Conservation (phyloP, 1,140 invertebrate species). For the Diachasmimorpha longicaudata region DNA sequence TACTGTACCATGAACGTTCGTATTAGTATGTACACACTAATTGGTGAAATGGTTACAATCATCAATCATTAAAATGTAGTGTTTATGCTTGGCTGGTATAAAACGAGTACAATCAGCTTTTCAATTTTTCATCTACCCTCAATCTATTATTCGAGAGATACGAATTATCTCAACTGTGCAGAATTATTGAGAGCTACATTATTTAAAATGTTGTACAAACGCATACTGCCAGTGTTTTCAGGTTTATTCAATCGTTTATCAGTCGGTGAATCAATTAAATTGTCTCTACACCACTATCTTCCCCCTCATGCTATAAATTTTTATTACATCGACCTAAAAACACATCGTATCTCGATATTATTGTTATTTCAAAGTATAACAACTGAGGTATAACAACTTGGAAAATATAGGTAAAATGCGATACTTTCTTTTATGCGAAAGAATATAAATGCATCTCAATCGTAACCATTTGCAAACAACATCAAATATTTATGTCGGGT, state of each 20-base stretch:
- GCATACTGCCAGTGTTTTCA: too few species aligned
- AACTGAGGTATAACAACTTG: background rate
- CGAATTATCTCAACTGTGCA: background rate
- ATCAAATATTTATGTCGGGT: background rate
- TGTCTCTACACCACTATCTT: background rate
- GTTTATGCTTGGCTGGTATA: background rate
- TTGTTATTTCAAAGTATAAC: background rate
- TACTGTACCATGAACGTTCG: background rate
- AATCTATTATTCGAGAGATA: background rate
- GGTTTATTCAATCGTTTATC: background rate
- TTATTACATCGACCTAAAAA: background rate
- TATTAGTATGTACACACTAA: background rate
- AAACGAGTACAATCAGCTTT: background rate
- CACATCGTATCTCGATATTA: background rate
- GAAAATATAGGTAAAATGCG: background rate
- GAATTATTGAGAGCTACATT: too few species aligned
- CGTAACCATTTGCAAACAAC: background rate
- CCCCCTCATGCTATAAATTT: background rate
- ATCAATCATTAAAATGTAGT: constrained; percentile 2
- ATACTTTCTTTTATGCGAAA: background rate
- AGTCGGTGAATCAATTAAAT: background rate
- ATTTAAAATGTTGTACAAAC: too few species aligned
- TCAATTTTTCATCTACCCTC: background rate
- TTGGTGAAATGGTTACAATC: background rate
- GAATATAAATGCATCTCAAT: background rate